A percentile compares a stretch with the other conserved stretches of the same genome.
Evolutionary conservation across 2,797 vertebrate genomes (phyloP).

Genomic region (Characodon lateralis): DNA sequence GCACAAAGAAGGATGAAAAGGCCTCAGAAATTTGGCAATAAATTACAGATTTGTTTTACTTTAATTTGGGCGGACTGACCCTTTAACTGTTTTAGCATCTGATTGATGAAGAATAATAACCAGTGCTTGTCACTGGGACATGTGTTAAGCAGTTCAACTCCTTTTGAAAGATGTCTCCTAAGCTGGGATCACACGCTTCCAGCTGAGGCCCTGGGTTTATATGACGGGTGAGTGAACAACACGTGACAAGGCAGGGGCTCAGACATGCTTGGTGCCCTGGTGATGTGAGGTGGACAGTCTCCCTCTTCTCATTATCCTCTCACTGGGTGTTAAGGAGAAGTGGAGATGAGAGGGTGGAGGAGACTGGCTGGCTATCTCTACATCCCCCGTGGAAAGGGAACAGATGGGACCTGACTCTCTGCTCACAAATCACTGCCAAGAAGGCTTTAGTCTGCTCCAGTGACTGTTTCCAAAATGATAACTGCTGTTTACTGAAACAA

Average conservation of each 20-base stretch:
- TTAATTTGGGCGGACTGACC: background rate
- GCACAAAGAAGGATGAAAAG: background rate
- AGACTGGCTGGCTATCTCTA: constrained; percentile 59
- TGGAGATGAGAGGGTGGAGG: constrained; percentile 33
- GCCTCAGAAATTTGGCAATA: too few species aligned
- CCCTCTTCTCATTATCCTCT: constrained; percentile 76
- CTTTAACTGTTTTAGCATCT: background rate
- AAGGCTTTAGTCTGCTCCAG: constrained; percentile 51
- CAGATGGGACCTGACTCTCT: constrained; percentile 75
- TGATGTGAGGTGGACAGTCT: constrained; percentile 55
- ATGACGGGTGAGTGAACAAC: constrained; percentile 37
- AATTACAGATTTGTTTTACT: background rate
- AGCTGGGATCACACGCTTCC: constrained; percentile 30
- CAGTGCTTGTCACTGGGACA: constrained; percentile 18
- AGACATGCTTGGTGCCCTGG: constrained; percentile 43
- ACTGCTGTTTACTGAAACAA: constrained; percentile 54
- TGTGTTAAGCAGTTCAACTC: constrained; percentile 32
- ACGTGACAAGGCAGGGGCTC: constrained; percentile 43
- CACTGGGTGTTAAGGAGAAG: constrained; percentile 67
- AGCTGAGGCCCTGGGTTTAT: constrained; percentile 49
- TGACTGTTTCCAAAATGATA: constrained; percentile 52
- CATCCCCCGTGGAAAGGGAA: constrained; percentile 64
- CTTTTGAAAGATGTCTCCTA: constrained; percentile 37
- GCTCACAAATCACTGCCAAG: constrained; percentile 70
- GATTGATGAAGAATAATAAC: constrained; percentile 6